A percentile compares a stretch with the other conserved stretches of the same genome.
These are phyloP conservation scores for Ochlodes sylvanus DNA, from an alignment of 2,888 invertebrate species.

Conservation along the genomic window DNA sequence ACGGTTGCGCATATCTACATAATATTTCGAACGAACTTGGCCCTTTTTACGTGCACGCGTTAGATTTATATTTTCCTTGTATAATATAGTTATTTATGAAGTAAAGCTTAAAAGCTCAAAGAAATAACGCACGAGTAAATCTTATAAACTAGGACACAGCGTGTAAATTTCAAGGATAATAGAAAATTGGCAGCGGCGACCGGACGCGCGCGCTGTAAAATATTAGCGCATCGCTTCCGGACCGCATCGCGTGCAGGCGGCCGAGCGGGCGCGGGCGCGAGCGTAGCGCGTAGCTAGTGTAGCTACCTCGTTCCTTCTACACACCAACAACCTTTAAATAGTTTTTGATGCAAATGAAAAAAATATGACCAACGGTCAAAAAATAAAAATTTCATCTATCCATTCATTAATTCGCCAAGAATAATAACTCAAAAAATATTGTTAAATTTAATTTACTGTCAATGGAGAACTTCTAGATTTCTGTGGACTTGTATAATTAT, in stretches of 20 bases:
- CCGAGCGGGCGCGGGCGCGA: background rate
- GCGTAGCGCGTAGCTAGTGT: background rate
- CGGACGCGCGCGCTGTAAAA: constrained; percentile 35
- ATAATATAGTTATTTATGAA: background rate
- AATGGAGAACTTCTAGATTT: no score
- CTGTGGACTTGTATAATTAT: no score
- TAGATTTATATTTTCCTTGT: background rate
- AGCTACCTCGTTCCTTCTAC: no score
- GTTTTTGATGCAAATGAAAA: no score
- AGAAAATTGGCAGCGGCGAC: constrained; percentile 35
- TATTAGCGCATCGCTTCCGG: constrained; percentile 37
- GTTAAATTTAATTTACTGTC: no score
- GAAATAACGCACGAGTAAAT: constrained; percentile 34
- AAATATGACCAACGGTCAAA: no score
- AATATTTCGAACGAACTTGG: background rate
- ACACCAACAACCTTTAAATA: no score
- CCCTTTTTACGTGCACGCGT: background rate
- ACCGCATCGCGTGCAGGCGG: background rate
- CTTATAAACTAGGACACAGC: constrained; percentile 30
- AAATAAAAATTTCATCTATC: no score
- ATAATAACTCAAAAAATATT: no score
- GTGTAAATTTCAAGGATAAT: constrained; percentile 39
- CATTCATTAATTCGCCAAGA: no score
- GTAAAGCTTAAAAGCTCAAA: constrained; percentile 24
- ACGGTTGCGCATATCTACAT: no score